These are phyloP conservation scores for Limnephilus rhombicus DNA, from an alignment of 2,888 invertebrate genomes.

Conservation along the genomic window DNA sequence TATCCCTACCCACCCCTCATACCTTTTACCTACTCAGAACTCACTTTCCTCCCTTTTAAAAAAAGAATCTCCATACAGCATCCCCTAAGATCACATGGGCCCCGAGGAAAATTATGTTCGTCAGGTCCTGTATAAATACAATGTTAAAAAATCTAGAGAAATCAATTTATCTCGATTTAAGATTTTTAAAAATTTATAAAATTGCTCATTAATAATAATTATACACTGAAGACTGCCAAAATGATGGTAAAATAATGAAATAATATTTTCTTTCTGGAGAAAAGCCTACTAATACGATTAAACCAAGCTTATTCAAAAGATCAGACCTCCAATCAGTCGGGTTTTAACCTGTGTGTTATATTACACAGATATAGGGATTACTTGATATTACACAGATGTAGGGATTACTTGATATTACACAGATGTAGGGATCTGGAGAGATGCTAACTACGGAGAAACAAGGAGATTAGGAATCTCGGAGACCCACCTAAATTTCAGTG, in stretches of 20 bases:
- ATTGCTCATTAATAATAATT: too few relatives aligned
- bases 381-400: background rate
- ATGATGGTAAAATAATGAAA: background rate
- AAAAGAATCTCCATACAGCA: too few relatives aligned
- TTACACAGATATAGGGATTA: background rate
- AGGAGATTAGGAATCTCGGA: background rate
- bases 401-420: background rate
- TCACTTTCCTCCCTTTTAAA: too few relatives aligned
- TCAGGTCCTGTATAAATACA: too few relatives aligned
- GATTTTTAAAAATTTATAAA: too few relatives aligned
- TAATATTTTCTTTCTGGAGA: background rate
- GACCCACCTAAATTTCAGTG: background rate
- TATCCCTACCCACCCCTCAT: too few relatives aligned
- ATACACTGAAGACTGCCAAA: background rate
- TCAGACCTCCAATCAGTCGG: background rate
- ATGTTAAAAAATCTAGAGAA: too few relatives aligned
- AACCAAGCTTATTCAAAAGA: background rate
- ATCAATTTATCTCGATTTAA: too few relatives aligned
- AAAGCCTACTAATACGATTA: background rate
- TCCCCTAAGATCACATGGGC: too few relatives aligned
- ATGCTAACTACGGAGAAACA: background rate
- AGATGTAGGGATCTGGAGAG: background rate
- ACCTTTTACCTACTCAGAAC: too few relatives aligned
- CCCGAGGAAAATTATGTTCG: too few relatives aligned
- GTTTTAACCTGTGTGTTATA: background rate